Evolutionary conservation across 2,888 invertebrate genomes (phyloP), one percentile per base, ranked within the genome.

Genomic region (Tachystola acroxantha): DNA sequence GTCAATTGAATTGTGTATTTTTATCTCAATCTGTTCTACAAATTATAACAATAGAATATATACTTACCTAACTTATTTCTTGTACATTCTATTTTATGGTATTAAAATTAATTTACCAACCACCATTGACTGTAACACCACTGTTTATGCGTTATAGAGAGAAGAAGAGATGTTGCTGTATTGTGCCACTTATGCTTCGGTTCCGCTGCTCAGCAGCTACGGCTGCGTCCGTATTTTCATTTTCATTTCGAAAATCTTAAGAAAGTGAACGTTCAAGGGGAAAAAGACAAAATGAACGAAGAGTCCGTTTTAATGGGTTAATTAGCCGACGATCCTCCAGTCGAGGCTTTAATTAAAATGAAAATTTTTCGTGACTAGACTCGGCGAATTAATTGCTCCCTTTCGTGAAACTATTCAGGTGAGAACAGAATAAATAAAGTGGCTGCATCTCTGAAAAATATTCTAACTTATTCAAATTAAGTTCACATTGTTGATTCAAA

Each of bases 241-340:
- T 80, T 67, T 57, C 54, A 56, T 64, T 80, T 68, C 57, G 58
- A 67, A 73, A 74, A 78, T 77, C 73, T 64, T 70, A 75, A 81
- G 75, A 80, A 78, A 78, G 73, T 73, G 76, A 78, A 75, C 74
- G 72, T 52, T 68, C 53, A 57, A 54, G 56, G 63, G 69, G 31
- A 80, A 79, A 80, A 79, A 78, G 71, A 75, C 69, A 70, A 68
- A 80, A 85, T 71, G 70, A 73, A 76, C 74, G 69, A 58, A 66
- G 75, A 82, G 71, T 73, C 80, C 74, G 77, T 76, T 85, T 81
- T 85, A 85, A 86, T 85, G 82, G 82, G 82, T 84, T 82, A 85
- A 86, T 86, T 85, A 85, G 85, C 75, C 71, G 66, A 64, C 78
- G 81, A 85, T 82, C 75, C 84, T 63, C 70, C 73, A 70, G 77